These are phyloP conservation scores for Ia io DNA, from an alignment of 2,113 vertebrate genomes.

Conservation along the genomic window DNA sequence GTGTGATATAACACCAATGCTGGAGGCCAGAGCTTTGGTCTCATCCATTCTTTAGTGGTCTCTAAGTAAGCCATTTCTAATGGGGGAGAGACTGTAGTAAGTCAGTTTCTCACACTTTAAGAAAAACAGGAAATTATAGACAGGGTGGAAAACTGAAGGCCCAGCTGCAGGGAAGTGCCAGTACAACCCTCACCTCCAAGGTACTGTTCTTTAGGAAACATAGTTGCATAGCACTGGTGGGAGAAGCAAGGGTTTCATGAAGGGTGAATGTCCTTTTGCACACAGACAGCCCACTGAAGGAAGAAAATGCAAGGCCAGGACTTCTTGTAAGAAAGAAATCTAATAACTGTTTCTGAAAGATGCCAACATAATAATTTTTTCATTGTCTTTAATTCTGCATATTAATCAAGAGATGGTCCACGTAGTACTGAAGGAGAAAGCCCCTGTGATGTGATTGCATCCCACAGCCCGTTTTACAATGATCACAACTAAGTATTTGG, in stretches of 20 bases:
- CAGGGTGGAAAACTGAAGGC: background rate
- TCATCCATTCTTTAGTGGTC: constrained; percentile 59
- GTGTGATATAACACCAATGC: background rate
- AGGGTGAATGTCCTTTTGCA: background rate
- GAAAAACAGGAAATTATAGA: background rate
- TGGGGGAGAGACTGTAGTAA: background rate
- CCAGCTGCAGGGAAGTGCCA: background rate
- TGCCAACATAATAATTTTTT: background rate
- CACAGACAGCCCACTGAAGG: background rate
- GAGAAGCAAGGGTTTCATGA: background rate
- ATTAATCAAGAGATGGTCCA: background rate
- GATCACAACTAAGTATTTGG: background rate
- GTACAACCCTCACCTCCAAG: background rate
- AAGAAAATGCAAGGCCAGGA: background rate
- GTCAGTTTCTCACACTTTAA: background rate
- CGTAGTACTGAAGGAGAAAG: background rate
- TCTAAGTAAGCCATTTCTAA: constrained; percentile 17
- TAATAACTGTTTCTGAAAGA: background rate
- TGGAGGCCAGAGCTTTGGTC: background rate
- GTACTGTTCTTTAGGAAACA: background rate
- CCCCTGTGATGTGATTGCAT: background rate
- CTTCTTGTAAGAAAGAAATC: background rate
- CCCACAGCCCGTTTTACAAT: background rate
- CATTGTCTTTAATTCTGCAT: background rate
- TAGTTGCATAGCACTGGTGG: background rate